Evolutionary conservation across 2,888 invertebrate species (phyloP).

Genomic region (Branchellion lobata): DNA sequence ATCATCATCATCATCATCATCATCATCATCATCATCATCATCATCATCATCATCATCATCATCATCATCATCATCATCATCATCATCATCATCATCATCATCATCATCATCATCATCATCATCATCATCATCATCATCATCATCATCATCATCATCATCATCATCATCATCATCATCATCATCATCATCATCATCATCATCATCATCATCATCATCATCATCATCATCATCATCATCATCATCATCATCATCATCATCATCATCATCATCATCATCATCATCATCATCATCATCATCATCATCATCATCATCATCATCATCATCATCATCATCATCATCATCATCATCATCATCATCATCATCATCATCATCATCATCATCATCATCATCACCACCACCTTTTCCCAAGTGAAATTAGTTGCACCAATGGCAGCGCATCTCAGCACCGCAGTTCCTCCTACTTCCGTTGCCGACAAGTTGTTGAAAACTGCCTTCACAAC

Average conservation of each 20-base stretch:
- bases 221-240: slow-evolving; percentile 30
- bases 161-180: slow-evolving; percentile 25
- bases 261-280: slow-evolving; percentile 24
- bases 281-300: slow-evolving; percentile 31
- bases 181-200: slow-evolving; percentile 44
- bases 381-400: slow-evolving; percentile 27
- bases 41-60: slow-evolving; percentile 11
- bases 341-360: slow-evolving; percentile 19
- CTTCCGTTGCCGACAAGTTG: background rate
- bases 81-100: slow-evolving; percentile 14
- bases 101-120: slow-evolving; percentile 14
- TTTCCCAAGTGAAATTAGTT: background rate
- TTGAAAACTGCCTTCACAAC: background rate
- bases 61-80: background rate
- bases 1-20: slow-evolving; percentile 42
- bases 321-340: slow-evolving; percentile 21
- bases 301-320: slow-evolving; percentile 30
- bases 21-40: slow-evolving; percentile 41
- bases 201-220: slow-evolving; percentile 12
- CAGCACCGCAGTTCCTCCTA: background rate
- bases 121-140: slow-evolving; percentile 44
- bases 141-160: slow-evolving; percentile 21
- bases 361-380: slow-evolving; percentile 24
- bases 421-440: slow-evolving; percentile 6
- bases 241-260: slow-evolving; percentile 26